Evolutionary conservation across 2,888 invertebrate genomes (phyloP).

Genomic region (Teinopalpus imperialis): DNA sequence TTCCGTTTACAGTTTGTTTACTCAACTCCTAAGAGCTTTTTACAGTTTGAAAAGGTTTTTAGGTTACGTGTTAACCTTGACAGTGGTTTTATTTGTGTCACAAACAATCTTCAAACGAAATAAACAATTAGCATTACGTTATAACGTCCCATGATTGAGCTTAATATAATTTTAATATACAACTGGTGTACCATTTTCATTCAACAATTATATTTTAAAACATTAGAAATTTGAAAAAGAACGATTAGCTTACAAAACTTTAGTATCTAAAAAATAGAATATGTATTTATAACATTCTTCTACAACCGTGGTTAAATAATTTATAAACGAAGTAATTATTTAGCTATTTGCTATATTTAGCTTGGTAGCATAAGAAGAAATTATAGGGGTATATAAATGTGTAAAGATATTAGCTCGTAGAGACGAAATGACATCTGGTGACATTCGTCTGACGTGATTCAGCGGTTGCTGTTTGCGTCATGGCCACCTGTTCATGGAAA

Average conservation of each 20-base stretch:
- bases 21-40: neutral
- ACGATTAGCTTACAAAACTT: no score
- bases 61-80: slow-evolving; percentile 34
- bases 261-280: no score
- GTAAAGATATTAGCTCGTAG: neutral
- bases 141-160: no score
- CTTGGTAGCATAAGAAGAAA: slow-evolving; percentile 42
- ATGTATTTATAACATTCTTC: no score
- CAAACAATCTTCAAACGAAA: no score
- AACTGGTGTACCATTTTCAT: no score
- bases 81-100: slow-evolving; percentile 35
- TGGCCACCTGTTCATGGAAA: neutral
- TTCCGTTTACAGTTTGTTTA: neutral
- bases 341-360: slow-evolving; percentile 40
- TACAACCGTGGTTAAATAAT: slow-evolving; percentile 9
- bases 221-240: no score
- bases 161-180: no score
- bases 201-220: no score
- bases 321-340: slow-evolving; percentile 32
- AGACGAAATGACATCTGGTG: slow-evolving; percentile 3
- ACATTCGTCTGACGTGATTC: no score
- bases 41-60: no score
- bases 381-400: neutral
- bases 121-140: no score
- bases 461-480: slow-evolving; percentile 1